phyloP scores from a whole-genome alignment of 2,797 vertebrate species.

The Babyrousa celebensis region DNA sequence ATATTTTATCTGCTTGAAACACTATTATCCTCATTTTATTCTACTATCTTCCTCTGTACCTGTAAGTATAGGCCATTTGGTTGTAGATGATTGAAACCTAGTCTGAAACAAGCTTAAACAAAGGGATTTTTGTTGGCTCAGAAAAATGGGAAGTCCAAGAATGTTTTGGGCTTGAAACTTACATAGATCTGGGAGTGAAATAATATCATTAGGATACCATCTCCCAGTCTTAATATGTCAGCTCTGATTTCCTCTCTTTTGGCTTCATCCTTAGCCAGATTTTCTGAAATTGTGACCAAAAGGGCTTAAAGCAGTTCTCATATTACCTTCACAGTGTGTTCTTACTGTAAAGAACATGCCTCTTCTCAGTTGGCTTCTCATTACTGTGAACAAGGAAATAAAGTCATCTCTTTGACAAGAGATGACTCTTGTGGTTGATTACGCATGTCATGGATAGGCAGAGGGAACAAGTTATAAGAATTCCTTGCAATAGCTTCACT shows the following conservation, averaged over 20 bases:
- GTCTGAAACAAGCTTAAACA: background rate
- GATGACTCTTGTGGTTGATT: background rate
- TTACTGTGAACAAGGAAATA: background rate
- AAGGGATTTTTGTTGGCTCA: background rate
- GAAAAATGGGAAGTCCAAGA: background rate
- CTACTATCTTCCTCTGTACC: background rate
- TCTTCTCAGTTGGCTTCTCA: background rate
- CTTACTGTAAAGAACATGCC: background rate
- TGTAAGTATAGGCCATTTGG: background rate
- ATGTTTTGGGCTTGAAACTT: background rate
- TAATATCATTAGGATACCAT: background rate
- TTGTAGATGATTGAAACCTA: background rate
- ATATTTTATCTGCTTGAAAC: background rate
- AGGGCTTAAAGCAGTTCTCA: background rate
- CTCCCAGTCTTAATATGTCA: background rate
- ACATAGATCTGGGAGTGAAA: background rate
- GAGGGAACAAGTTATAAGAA: background rate
- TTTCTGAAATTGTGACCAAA: slow-evolving; percentile 18
- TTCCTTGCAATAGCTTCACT: background rate
- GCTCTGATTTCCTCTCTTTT: background rate
- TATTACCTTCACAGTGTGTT: background rate
- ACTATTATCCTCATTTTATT: background rate
- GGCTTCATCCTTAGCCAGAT: background rate
- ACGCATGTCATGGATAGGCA: background rate
- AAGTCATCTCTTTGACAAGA: background rate